phyloP scores from a whole-genome alignment of 1,140 invertebrate species.

The Phocides pigmalion region DNA sequence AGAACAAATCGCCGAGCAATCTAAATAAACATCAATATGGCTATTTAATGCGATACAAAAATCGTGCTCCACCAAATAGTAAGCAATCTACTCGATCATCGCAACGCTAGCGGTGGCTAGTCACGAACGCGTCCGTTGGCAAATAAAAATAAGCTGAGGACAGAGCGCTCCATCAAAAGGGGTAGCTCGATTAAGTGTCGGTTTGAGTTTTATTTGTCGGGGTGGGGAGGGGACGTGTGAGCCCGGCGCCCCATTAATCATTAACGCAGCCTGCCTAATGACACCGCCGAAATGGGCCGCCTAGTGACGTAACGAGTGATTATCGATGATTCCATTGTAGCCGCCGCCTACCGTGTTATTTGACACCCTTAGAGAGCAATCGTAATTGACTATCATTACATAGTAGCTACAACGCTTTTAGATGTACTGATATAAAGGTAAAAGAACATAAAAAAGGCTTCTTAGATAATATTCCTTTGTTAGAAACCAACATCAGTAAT shows the following conservation, averaged over 20 bases:
- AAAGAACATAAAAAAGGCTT: conserved; percentile 6
- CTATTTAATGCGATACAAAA: conserved; percentile 42
- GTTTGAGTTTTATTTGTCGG: conserved; percentile 75
- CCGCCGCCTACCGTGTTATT: conserved; percentile 49
- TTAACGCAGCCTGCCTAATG: conserved; percentile 81
- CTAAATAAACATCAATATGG: conserved; percentile 33
- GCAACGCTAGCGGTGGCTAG: conserved; percentile 46
- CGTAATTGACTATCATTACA: conserved; percentile 51
- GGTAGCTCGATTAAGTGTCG: conserved; percentile 80
- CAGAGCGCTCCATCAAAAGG: conserved; percentile 76
- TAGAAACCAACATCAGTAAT: neutral
- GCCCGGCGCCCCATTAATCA: conserved; percentile 80
- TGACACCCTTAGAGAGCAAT: conserved; percentile 50
- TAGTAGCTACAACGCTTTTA: conserved; percentile 25
- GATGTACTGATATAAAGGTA: conserved; percentile 19
- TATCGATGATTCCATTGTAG: conserved; percentile 60
- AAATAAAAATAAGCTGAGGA: conserved; percentile 70
- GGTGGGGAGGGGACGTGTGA: conserved; percentile 58
- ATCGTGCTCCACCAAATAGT: conserved; percentile 52
- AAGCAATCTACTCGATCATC: conserved; percentile 50
- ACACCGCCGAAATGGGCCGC: conserved; percentile 77
- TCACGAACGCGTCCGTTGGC: conserved; percentile 50
- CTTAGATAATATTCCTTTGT: conserved; percentile 5
- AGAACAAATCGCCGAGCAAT: conserved; percentile 29
- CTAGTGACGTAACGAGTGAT: conserved; percentile 57